These are phyloP conservation scores for Pan paniscus DNA, from an alignment of 2,113 vertebrate species.

Conservation along the genomic window DNA sequence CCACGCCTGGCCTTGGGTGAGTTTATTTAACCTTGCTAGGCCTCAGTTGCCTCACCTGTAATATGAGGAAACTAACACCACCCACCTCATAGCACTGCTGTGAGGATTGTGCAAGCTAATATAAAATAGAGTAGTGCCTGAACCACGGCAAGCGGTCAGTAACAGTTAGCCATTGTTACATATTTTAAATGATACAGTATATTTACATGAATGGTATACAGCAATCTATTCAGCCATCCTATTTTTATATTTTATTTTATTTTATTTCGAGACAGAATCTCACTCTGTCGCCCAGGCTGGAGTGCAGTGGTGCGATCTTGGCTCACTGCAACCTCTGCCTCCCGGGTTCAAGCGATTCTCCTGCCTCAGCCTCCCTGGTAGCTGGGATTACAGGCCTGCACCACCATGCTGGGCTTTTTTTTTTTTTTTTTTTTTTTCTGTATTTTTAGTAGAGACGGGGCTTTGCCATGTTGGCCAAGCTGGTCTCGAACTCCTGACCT, in stretches of 20 bases:
- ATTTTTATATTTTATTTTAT: neutral
- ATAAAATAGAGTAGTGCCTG: neutral
- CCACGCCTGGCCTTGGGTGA: neutral
- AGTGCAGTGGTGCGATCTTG: too few relatives aligned
- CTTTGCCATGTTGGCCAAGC: too few relatives aligned
- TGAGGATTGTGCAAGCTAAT: neutral
- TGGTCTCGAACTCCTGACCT: too few relatives aligned
- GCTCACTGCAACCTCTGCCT: too few relatives aligned
- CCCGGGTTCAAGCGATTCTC: too few relatives aligned
- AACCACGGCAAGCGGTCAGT: accelerated
- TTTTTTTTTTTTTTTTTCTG: too few relatives aligned
- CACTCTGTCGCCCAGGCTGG: too few relatives aligned
- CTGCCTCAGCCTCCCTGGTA: too few relatives aligned
- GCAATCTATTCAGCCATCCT: neutral
- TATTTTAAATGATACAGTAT: neutral
- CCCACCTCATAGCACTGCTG: neutral
- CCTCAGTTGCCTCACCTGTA: neutral
- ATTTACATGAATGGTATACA: neutral
- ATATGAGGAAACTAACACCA: neutral
- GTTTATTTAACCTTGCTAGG: neutral
- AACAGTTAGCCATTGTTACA: neutral
- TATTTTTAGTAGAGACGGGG: too few relatives aligned
- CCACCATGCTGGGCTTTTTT: too few relatives aligned
- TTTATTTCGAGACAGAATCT: too few relatives aligned
- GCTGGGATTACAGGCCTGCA: too few relatives aligned